Conservation (phyloP, 1,140 invertebrate species). For the Heliothis subflexa region DNA sequence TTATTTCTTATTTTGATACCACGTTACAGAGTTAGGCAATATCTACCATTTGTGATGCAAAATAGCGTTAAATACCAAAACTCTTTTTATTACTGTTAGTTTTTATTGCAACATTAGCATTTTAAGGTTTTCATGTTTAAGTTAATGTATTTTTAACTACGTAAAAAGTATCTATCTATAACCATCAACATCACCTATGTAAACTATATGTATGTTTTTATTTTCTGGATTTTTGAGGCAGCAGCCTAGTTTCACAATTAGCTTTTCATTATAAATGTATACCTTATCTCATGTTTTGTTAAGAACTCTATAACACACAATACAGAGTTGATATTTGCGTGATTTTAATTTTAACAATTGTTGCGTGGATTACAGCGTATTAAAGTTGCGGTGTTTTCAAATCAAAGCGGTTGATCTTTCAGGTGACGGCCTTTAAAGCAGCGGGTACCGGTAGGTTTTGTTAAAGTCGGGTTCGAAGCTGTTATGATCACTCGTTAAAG, state of each 20-base stretch:
- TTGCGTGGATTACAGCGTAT: conserved; percentile 46
- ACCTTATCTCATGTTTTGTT: not conserved
- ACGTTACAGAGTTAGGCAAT: conserved; percentile 15
- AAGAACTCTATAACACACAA: not conserved
- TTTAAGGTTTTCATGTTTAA: conserved; percentile 34
- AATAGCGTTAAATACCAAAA: conserved; percentile 39
- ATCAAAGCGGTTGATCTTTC: conserved; percentile 65
- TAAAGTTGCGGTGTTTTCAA: conserved; percentile 72
- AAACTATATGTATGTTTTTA: too few species aligned
- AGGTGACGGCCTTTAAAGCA: not conserved
- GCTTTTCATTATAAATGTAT: not conserved
- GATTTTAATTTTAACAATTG: conserved; percentile 34
- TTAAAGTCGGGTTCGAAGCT: not conserved
- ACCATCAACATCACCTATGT: too few species aligned
- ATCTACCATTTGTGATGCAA: conserved; percentile 36
- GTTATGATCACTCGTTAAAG: not conserved
- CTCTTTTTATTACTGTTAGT: conserved; percentile 31
- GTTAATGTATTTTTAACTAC: not conserved
- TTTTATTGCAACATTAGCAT: not conserved
- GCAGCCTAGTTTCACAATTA: too few species aligned
- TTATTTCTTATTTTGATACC: conserved; percentile 47
- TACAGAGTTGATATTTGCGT: conserved; percentile 9
- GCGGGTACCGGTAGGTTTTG: not conserved
- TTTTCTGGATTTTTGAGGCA: too few species aligned
- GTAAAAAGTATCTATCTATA: not conserved